Percentiles rank a stretch among this genome's conserved stretches.
phyloP scores from a whole-genome alignment of 2,888 invertebrate species.

The Cerceris rybyensis region DNA sequence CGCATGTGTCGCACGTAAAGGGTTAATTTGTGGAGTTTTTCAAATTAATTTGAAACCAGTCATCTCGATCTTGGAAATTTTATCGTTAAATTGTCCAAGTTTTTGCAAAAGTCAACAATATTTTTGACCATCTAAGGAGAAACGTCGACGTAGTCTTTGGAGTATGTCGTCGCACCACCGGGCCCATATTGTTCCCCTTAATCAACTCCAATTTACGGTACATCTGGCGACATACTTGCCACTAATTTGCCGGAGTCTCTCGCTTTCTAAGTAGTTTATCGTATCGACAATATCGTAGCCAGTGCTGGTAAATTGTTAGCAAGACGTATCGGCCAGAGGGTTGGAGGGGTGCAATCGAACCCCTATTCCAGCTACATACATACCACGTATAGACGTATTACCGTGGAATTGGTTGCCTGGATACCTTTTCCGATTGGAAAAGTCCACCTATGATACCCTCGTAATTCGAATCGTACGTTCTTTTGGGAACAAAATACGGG shows the following conservation, averaged over 20 bases:
- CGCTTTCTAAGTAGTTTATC: constrained; percentile 43
- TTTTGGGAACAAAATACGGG: not conserved
- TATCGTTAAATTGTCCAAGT: not conserved
- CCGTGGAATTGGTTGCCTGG: constrained; percentile 1
- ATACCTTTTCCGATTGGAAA: constrained; percentile 24
- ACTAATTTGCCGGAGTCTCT: constrained; percentile 48
- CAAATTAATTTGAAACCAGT: too few species aligned
- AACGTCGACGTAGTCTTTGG: not conserved
- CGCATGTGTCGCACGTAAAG: too few species aligned
- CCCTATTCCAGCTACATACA: not conserved
- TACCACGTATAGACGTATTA: not conserved
- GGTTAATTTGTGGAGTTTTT: too few species aligned
- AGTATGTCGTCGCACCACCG: constrained; percentile 4
- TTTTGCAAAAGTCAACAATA: not conserved
- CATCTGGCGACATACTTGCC: constrained; percentile 53
- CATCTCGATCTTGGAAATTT: too few species aligned
- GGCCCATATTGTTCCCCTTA: constrained; percentile 43
- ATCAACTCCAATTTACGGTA: constrained; percentile 47
- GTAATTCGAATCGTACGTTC: constrained; percentile 19
- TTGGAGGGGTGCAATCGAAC: constrained; percentile 25
- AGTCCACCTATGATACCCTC: constrained; percentile 14
- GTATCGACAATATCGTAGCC: constrained; percentile 37
- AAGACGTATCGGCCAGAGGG: constrained; percentile 38
- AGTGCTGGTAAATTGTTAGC: constrained; percentile 40
- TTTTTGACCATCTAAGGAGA: not conserved